These are phyloP conservation scores for Yponomeuta malinellus DNA, from an alignment of 2,888 invertebrate species.

Conservation along the genomic window DNA sequence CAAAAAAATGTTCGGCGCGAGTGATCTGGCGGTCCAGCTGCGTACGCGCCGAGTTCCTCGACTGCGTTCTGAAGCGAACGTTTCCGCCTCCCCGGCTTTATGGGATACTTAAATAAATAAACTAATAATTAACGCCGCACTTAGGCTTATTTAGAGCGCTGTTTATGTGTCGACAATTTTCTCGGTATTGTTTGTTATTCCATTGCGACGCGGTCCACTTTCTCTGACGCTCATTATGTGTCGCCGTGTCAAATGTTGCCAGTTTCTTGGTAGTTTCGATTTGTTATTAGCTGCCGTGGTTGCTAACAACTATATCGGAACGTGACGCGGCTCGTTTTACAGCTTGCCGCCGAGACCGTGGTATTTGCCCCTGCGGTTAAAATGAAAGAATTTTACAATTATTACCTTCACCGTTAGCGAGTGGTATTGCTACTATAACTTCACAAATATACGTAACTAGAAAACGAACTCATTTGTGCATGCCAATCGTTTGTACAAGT, in stretches of 20 bases:
- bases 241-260: constrained; percentile 4
- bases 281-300: neutral
- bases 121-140: constrained; percentile 62
- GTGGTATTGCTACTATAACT: too few species aligned
- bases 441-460: too few species aligned
- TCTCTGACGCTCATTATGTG: constrained; percentile 39
- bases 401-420: too few species aligned
- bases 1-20: too few species aligned
- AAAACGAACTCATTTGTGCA: too few species aligned
- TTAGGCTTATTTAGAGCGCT: constrained; percentile 54
- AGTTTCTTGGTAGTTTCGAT: neutral
- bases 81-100: neutral
- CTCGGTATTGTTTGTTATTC: constrained; percentile 49
- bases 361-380: too few species aligned
- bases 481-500: too few species aligned
- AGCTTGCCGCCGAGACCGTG: neutral
- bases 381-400: too few species aligned
- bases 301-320: neutral
- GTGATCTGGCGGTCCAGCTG: neutral
- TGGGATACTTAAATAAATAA: constrained; percentile 58
- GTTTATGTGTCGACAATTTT: constrained; percentile 52
- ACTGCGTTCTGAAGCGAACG: neutral
- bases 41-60: neutral
- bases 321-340: neutral
- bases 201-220: constrained; percentile 26